Evolutionary conservation across 2,113 vertebrate species (phyloP), one percentile per base, ranked within the genome.

Genomic region (Lycaon pictus): DNA sequence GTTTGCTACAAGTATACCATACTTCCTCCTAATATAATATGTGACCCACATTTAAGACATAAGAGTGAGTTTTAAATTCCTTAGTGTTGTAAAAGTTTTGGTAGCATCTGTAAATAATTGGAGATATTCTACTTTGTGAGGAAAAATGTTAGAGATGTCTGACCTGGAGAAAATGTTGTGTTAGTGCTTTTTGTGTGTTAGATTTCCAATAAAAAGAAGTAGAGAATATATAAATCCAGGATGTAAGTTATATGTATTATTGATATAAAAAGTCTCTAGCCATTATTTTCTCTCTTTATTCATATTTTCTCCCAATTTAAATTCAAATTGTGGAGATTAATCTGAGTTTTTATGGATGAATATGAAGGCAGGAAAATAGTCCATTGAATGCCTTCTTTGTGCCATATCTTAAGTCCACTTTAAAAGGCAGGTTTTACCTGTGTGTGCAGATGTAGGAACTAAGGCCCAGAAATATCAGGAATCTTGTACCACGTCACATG

Each of bases 61-160:
- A 20, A 5, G n/a, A 63, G 63, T 90, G 3, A 9, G 80, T 90
- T 94, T 65, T 29, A 35, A 43, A n/a, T 11, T 67, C 90, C 72
- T 95, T 92, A 74, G 82, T 81, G 58, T 27, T 35, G 25, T 60
- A 37, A 58, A 95, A 60, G 11, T 62, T 88, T 94, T 90, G 29
- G 12, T 60, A 96, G 60, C 23, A 9, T 87, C 4, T 72, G 6
- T 76, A 67, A 22, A 48, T n/a, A 7, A 35, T 55, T 91, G 27
- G 7, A 62, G 19, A 55, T 83, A 43, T 0, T 10, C 5, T 95
- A 7, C 15, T 84, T 83, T 62, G 23, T 63, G 37, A 29, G 48
- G 29, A 27, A 67, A 80, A 48, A 32, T 58, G 7, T 94, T 58
- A 93, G n/a, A 1, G 53, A 23, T 55, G 22, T 76, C 12, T 35